phyloP scores from a whole-genome alignment of 2,888 invertebrate species.

The Epistrophe eligans region DNA sequence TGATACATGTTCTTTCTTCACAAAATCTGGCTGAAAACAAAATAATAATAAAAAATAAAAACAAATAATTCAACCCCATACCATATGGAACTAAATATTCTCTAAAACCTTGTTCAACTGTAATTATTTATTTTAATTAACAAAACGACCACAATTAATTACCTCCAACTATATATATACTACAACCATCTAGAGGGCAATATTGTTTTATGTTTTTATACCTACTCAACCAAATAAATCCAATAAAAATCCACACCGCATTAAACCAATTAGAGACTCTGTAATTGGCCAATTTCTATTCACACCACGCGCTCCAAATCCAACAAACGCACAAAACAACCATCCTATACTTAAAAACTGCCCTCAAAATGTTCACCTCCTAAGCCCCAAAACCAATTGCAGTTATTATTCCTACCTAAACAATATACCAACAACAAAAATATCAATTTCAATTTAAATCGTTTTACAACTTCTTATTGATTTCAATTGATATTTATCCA shows the following conservation, averaged over 20 bases:
- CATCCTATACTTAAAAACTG: conserved; percentile 25
- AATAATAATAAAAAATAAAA: not conserved
- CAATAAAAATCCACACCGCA: conserved; percentile 73
- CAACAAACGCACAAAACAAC: conserved; percentile 41
- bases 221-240: conserved; percentile 49
- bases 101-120: conserved; percentile 42
- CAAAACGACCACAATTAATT: conserved; percentile 75
- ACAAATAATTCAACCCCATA: not conserved
- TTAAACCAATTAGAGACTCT: conserved; percentile 71
- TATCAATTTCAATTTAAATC: conserved; percentile 73
- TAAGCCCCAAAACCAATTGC: conserved; percentile 61
- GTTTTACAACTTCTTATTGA: conserved; percentile 76
- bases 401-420: conserved; percentile 53
- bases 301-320: conserved; percentile 68
- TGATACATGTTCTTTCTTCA: not conserved
- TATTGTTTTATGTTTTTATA: conserved; percentile 37
- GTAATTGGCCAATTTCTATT: conserved; percentile 74
- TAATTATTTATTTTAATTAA: conserved; percentile 72
- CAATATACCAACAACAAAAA: conserved; percentile 31
- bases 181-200: not conserved
- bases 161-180: conserved; percentile 41
- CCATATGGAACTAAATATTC: conserved; percentile 45
- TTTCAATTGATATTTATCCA: conserved; percentile 76
- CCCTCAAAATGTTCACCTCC: conserved; percentile 10
- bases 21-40: not conserved